Evolutionary conservation across 2,797 vertebrate genomes (phyloP).

Genomic region (Dermochelys coriacea): DNA sequence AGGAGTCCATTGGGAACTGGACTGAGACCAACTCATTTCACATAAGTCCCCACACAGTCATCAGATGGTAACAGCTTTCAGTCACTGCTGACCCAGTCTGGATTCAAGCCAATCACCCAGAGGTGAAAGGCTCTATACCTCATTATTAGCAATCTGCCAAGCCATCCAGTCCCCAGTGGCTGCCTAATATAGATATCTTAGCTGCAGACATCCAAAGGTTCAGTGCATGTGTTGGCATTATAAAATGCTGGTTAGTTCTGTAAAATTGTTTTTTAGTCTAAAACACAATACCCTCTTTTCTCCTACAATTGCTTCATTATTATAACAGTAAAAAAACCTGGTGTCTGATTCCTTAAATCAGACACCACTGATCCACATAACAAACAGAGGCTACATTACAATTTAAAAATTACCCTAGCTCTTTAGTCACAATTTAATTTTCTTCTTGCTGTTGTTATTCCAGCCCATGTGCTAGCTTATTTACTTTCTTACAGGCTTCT

Average conservation of each 20-base stretch:
- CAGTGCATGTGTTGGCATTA: neutral
- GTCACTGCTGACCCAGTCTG: neutral
- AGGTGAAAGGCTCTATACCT: neutral
- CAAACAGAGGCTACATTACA: neutral
- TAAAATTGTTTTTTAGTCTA: neutral
- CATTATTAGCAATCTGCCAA: neutral
- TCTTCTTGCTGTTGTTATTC: neutral
- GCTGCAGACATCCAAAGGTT: neutral
- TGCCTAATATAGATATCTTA: neutral
- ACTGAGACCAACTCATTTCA: neutral
- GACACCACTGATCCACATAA: neutral
- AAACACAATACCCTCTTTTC: neutral
- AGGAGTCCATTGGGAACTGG: neutral
- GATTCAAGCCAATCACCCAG: neutral
- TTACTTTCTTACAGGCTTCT: neutral
- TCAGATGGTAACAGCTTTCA: neutral
- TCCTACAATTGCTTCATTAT: neutral
- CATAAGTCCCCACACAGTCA: neutral
- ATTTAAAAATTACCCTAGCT: neutral
- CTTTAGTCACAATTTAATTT: neutral
- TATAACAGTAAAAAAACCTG: conserved; percentile 3
- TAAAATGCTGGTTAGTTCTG: neutral
- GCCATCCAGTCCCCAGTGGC: neutral
- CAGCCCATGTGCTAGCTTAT: neutral
- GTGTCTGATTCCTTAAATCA: neutral